Percentiles rank a stretch among this genome's conserved stretches.
Conservation (phyloP, 1,140 invertebrate species). For the Anoplophora glabripennis region DNA sequence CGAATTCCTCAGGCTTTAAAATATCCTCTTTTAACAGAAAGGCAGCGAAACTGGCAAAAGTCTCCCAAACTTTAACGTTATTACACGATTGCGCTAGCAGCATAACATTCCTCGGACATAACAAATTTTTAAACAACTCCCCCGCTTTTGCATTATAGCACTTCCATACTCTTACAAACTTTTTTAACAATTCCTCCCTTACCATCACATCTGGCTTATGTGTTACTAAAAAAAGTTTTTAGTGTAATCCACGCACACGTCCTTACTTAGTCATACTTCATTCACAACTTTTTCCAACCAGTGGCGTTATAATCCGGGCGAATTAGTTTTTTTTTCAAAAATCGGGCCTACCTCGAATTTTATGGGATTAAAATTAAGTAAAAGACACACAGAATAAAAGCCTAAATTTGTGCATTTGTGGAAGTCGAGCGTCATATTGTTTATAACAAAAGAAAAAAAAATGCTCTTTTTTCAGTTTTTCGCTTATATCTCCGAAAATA, state of each 20-base stretch:
- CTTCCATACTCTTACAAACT: conserved; percentile 23
- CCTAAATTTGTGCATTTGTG: too few species aligned
- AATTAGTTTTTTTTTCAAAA: too few species aligned
- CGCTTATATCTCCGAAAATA: too few species aligned
- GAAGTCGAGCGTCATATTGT: too few species aligned
- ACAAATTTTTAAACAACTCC: conserved; percentile 31
- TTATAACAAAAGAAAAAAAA: too few species aligned
- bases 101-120: conserved; percentile 34
- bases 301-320: too few species aligned
- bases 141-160: conserved; percentile 15
- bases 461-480: too few species aligned
- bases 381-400: too few species aligned
- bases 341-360: too few species aligned
- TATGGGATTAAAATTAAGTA: too few species aligned
- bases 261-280: too few species aligned
- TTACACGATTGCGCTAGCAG: conserved; percentile 23
- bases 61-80: conserved; percentile 20
- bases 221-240: conserved; percentile 18
- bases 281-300: too few species aligned
- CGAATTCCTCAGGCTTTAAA: conserved; percentile 33
- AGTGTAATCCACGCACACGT: background rate
- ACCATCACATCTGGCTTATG: conserved; percentile 4
- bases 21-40: conserved; percentile 28
- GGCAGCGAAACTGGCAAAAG: conserved; percentile 28
- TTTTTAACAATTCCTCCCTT: background rate